Evolutionary conservation across 2,113 vertebrate species (phyloP), one percentile per base, ranked within the genome.

Genomic region (Catharus minimus): DNA sequence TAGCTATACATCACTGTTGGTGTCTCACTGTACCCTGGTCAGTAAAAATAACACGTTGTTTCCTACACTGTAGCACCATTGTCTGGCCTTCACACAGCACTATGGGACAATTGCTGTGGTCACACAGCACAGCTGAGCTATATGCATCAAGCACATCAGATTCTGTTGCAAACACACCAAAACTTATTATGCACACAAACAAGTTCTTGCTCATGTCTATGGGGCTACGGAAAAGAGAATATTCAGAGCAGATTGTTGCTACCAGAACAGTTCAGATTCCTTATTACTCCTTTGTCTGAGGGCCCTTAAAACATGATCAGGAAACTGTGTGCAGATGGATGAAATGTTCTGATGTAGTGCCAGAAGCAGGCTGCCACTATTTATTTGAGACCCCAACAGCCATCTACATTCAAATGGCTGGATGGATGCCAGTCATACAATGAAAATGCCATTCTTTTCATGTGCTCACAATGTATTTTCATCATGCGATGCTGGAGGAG

Each of bases 341-440:
- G 58, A 85, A 87, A 65, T 46, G 74, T 69, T 94, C 81, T 94
- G 94, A 96, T 85, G 74, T 39, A 50, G 87, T 62, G 91, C 93
- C 93, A 95, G 87, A 89, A 94, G 52, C 56, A 81, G 74, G 55
- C 89, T 91, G 87, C 71, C 84, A 69, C 84, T 89, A 89, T 82
- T 95, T 78, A 82, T 78, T 57, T 61, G 87, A 87, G 91, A 89
- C 78, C 89, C 46, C 3, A 2, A 79, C 87, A 95, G 79, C 77
- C 69, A 87, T 65, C 69, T 76, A 39, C 74, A 90, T 92, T 75
- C 71, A 69, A 94, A 91, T 65, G 78, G 81, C 85, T 96, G 94
- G 91, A 89, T 50, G 32, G 24, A n/a, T 85, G 94, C 89, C 93
- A 94, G 58, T 82, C 87, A 92, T 61, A 92, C 91, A 93, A 91